Evolutionary conservation across 1,140 invertebrate species (phyloP).

Genomic region (Brachionus asplanchnoidis): DNA sequence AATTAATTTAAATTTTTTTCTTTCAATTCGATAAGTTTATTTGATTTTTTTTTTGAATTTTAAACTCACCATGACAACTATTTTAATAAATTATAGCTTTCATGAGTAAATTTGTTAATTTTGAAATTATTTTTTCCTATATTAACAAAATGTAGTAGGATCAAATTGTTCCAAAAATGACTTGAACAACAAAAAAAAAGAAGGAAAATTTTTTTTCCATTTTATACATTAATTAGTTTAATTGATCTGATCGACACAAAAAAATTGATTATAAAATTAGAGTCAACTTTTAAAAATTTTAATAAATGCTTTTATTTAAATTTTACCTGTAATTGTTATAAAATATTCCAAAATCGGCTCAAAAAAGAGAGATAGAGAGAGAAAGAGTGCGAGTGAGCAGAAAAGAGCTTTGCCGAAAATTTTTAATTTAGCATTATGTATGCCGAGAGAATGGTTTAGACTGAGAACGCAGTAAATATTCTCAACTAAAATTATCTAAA

Average conservation of each 20-base stretch:
- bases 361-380: not conserved
- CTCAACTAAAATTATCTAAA: not conserved
- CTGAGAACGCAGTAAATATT: not conserved
- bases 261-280: not conserved
- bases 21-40: not conserved
- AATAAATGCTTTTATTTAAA: not conserved
- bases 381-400: not conserved
- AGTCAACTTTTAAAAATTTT: not conserved
- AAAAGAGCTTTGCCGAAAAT: not conserved
- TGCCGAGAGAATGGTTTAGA: not conserved
- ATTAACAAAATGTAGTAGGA: constrained; percentile 2
- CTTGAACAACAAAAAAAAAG: not conserved
- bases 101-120: not conserved
- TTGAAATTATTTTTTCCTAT: not conserved
- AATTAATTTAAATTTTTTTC: not conserved
- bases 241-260: not conserved
- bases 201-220: not conserved
- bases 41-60: not conserved
- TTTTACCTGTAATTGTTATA: not conserved
- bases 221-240: not conserved
- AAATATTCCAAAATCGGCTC: not conserved
- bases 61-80: not conserved
- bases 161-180: not conserved
- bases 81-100: not conserved
- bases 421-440: not conserved